These are phyloP conservation scores for Hedya salicella DNA, from an alignment of 2,888 invertebrate species.

Conservation along the genomic window DNA sequence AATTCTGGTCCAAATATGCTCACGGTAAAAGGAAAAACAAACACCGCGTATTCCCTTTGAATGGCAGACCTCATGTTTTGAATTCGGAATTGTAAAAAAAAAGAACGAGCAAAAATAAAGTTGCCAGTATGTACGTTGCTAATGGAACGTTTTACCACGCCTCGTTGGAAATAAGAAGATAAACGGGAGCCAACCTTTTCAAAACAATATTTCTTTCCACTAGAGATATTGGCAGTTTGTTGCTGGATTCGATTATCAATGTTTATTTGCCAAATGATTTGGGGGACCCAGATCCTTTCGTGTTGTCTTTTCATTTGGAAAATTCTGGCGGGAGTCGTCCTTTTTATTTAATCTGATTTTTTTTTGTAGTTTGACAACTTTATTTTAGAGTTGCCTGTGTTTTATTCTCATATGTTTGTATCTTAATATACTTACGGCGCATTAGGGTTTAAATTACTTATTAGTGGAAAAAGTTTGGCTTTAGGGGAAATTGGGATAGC, in stretches of 20 bases:
- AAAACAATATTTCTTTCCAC: constrained; percentile 41
- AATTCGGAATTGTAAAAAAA: constrained; percentile 42
- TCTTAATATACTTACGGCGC: too few species aligned
- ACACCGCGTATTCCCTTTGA: constrained; percentile 28
- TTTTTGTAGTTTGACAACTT: constrained; percentile 6
- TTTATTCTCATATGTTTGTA: too few species aligned
- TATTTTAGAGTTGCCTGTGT: constrained; percentile 1
- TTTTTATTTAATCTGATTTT: constrained; percentile 18
- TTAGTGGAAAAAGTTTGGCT: too few species aligned
- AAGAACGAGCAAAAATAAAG: constrained; percentile 48
- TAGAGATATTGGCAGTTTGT: constrained; percentile 40
- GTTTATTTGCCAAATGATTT: constrained; percentile 41
- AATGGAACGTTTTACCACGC: constrained; percentile 53
- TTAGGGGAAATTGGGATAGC: too few species aligned
- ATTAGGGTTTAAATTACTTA: too few species aligned
- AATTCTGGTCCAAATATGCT: constrained; percentile 18
- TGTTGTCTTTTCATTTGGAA: constrained; percentile 43
- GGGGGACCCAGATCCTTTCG: constrained; percentile 24
- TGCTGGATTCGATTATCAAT: constrained; percentile 40
- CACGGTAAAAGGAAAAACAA: constrained; percentile 14
- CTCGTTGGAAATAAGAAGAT: constrained; percentile 35
- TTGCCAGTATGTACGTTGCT: constrained; percentile 55
- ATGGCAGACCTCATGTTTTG: constrained; percentile 33
- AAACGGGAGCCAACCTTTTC: constrained; percentile 30
- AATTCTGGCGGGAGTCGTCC: constrained; percentile 26